Percentiles rank a stretch among this genome's conserved stretches.
These are phyloP conservation scores for Argyresthia goedartella DNA, from an alignment of 2,888 invertebrate genomes.

Conservation along the genomic window DNA sequence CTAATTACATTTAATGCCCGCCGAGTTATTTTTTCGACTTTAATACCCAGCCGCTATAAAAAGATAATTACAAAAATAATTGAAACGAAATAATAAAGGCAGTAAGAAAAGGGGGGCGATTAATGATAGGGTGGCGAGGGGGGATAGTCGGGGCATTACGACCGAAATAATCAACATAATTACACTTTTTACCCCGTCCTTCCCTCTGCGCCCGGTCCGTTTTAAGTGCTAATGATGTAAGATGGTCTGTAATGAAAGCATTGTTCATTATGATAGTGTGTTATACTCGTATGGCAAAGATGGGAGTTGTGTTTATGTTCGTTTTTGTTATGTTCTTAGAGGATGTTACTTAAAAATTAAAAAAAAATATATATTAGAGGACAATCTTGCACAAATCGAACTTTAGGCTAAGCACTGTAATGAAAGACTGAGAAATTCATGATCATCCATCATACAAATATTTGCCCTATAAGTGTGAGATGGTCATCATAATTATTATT, in stretches of 20 bases:
- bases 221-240: slow-evolving; percentile 34
- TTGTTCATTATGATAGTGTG: background rate
- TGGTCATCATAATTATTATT: too few species aligned
- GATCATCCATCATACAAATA: too few species aligned
- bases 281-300: too few species aligned
- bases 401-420: too few species aligned
- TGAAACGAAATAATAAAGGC: slow-evolving; percentile 70
- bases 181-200: slow-evolving; percentile 64
- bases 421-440: too few species aligned
- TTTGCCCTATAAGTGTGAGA: too few species aligned
- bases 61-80: slow-evolving; percentile 72
- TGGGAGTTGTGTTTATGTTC: too few species aligned
- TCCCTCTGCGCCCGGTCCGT: slow-evolving; percentile 39
- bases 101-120: slow-evolving; percentile 43
- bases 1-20: slow-evolving; percentile 65
- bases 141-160: slow-evolving; percentile 65
- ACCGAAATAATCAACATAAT: slow-evolving; percentile 71
- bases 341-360: too few species aligned
- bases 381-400: too few species aligned
- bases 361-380: too few species aligned
- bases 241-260: background rate
- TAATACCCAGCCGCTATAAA: slow-evolving; percentile 65
- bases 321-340: too few species aligned
- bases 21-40: slow-evolving; percentile 65
- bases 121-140: slow-evolving; percentile 41